Conservation (phyloP, 2,888 invertebrate species). For the Perithous albicinctus region DNA sequence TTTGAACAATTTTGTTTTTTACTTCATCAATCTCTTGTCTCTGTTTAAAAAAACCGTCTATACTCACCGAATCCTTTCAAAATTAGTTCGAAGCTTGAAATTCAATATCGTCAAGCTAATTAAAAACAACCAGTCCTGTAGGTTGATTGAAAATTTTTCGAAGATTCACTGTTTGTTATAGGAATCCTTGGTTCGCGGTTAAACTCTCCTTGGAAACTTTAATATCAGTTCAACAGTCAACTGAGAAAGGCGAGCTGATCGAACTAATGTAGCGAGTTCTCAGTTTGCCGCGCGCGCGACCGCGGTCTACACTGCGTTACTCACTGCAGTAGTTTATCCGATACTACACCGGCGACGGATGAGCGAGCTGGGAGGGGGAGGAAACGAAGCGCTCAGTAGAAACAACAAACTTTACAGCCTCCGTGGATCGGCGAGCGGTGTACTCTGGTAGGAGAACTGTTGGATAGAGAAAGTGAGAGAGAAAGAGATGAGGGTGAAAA, state of each 20-base stretch:
- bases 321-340: slow-evolving; percentile 63
- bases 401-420: slow-evolving; percentile 49
- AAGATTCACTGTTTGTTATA: slow-evolving; percentile 23
- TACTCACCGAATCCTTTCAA: neutral
- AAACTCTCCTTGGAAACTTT: neutral
- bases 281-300: slow-evolving; percentile 38
- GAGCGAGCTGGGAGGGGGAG: too few relatives aligned
- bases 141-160: neutral
- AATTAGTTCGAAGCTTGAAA: neutral
- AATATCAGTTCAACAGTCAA: neutral
- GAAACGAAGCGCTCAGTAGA: slow-evolving; percentile 14
- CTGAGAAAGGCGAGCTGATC: slow-evolving; percentile 30
- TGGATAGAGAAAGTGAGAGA: neutral
- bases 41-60: neutral
- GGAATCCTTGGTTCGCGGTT: neutral
- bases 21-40: too few relatives aligned
- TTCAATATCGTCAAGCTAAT: neutral
- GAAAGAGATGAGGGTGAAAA: neutral
- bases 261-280: slow-evolving; percentile 29
- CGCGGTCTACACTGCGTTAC: slow-evolving; percentile 62
- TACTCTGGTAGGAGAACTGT: neutral
- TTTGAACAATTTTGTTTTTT: too few relatives aligned
- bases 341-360: slow-evolving; percentile 5
- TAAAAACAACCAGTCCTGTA: neutral
- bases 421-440: slow-evolving; percentile 1